A percentile compares a stretch with the other conserved stretches of the same genome.
phyloP scores from a whole-genome alignment of 1,140 invertebrate species.

The Callitettix versicolor region DNA sequence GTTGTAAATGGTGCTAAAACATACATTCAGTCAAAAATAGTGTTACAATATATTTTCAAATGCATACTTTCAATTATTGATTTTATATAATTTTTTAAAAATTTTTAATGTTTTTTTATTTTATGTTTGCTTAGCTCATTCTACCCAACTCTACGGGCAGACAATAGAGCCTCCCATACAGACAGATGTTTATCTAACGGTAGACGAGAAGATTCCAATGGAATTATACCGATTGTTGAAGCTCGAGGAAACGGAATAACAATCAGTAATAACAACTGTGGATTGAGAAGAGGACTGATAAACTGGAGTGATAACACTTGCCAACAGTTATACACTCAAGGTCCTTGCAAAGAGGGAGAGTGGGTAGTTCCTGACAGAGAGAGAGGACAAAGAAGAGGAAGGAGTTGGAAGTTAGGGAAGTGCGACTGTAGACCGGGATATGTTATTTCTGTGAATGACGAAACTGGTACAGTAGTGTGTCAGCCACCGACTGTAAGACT shows the following conservation, averaged over 20 bases:
- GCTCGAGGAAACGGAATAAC: no score
- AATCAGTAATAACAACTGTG: no score
- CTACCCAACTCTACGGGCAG: slow-evolving; percentile 12
- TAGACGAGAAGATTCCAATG: neutral
- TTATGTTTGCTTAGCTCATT: slow-evolving; percentile 7
- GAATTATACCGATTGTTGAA: no score
- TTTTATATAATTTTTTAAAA: no score
- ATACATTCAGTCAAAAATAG: no score
- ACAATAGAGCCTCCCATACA: slow-evolving; percentile 1
- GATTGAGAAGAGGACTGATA: slow-evolving; percentile 18
- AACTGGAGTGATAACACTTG: slow-evolving; percentile 23
- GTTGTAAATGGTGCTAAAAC: no score
- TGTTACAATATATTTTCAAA: no score
- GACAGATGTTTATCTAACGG: slow-evolving; percentile 1
- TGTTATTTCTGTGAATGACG: slow-evolving; percentile 27
- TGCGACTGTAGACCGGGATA: slow-evolving; percentile 65
- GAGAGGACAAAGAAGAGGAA: slow-evolving; percentile 27
- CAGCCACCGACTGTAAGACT: slow-evolving; percentile 37
- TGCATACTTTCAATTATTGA: no score
- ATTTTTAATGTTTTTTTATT: no score
- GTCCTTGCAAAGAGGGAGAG: slow-evolving; percentile 57
- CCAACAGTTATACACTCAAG: slow-evolving; percentile 25
- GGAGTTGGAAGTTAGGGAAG: slow-evolving; percentile 26
- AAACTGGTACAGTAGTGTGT: slow-evolving; percentile 31
- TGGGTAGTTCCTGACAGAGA: slow-evolving; percentile 51